Evolutionary conservation across 2,113 vertebrate genomes (phyloP), one percentile per base, ranked within the genome.

Genomic region (Nyctereutes procyonoides): DNA sequence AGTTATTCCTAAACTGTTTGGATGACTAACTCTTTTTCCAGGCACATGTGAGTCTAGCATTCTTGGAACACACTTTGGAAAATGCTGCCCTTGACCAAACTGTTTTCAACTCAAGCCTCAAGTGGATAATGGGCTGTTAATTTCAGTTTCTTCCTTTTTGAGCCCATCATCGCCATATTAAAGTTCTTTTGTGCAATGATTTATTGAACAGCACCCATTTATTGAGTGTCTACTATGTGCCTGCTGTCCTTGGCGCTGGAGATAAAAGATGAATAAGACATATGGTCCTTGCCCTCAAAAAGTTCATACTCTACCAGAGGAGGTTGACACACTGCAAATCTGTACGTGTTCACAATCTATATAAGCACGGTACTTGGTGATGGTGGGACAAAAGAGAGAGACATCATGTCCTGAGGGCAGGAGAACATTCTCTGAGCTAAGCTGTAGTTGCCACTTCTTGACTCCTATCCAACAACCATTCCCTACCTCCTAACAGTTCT

Each of bases 31-130:
- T 69, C 30, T 90, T 87, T 90, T 67, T 83, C 85, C 24, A 76
- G 58, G 35, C 67, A 62, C 26, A 63, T 3, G 16, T 82, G n/a
- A 73, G 56, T 81, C 35, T 73, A 53, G 5, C 58, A 55, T 88
- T 93, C 76, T 94, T 74, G 56, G 85, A 96, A 93, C 7, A 71
- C 5, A 53, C 15, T 69, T 85, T 93, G 53, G 76, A 92, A 94
- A 91, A 84, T 86, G 53, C 14, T 82, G 30, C 71, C 32, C 53
- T 80, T 24, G 92, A 80, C n/a, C 74, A 80, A 87, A 67, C n/a
- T 6, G 16, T 88, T 94, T 95, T 84, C 43, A 48, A 74, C 30
- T 88, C 62, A 96, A 90, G 30, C 5, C 17, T 43, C 58, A 48
- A 53, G 53, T 81, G 9, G 35, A 32, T 8, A 77, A 35, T 2